phyloP scores from a whole-genome alignment of 1,140 invertebrate genomes.

The Tribolium madens region DNA sequence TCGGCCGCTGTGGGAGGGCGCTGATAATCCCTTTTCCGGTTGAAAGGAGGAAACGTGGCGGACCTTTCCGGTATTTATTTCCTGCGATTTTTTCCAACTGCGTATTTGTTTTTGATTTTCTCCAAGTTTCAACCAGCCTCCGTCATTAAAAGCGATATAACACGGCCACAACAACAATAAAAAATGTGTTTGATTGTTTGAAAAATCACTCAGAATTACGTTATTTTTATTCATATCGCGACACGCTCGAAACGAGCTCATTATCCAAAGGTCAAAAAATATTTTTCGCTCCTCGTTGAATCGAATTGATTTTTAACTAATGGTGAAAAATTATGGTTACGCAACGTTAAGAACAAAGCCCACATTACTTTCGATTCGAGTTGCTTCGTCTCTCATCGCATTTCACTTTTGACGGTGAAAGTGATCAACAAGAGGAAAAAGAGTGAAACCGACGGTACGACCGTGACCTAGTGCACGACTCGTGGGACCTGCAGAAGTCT shows the following conservation, averaged over 20 bases:
- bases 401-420: slow-evolving; percentile 40
- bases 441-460: slow-evolving; percentile 41
- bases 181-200: too few species aligned
- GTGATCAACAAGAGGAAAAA: slow-evolving; percentile 40
- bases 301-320: neutral
- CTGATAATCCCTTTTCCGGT: slow-evolving; percentile 35
- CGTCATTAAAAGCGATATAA: neutral
- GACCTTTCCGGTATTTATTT: slow-evolving; percentile 18
- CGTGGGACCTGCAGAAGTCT: slow-evolving; percentile 40
- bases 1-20: slow-evolving; percentile 21
- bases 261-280: neutral
- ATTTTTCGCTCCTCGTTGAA: neutral
- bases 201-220: too few species aligned
- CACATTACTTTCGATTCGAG: slow-evolving; percentile 2
- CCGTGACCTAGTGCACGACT: slow-evolving; percentile 44
- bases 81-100: slow-evolving; percentile 15
- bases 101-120: neutral
- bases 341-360: neutral
- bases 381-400: slow-evolving; percentile 11
- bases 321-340: neutral
- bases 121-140: neutral
- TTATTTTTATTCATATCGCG: neutral
- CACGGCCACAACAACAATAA: too few species aligned
- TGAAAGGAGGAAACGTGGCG: slow-evolving; percentile 18
- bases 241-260: neutral